Evolutionary conservation across 2,888 invertebrate species (phyloP).

Genomic region (Cephus rjabovi): DNA sequence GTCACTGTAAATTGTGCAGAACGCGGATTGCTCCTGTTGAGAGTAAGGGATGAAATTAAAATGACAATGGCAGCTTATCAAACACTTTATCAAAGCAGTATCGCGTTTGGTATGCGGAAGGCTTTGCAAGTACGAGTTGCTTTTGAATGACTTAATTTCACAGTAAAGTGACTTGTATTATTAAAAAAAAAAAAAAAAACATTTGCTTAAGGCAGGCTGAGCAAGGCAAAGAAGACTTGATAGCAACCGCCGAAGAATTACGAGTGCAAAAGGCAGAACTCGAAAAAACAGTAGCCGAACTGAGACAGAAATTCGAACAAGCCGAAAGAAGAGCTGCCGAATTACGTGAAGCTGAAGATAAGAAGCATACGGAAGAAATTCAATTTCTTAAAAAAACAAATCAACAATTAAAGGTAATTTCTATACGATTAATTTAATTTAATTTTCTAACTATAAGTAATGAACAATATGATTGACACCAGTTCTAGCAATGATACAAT

Average conservation of each 20-base stretch:
- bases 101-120: conserved; percentile 98
- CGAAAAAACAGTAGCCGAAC: conserved; percentile 69
- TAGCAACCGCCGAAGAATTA: conserved; percentile 79
- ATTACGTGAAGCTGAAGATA: conserved; percentile 88
- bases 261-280: conserved; percentile 74
- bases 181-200: not conserved
- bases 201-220: conserved; percentile 72
- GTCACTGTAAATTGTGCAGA: conserved; percentile 98
- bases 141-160: conserved; percentile 3
- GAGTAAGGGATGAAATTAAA: conserved; percentile 94
- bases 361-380: conserved; percentile 92
- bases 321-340: conserved; percentile 86
- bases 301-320: conserved; percentile 83
- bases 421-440: not conserved
- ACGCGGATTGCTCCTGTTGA: conserved; percentile 89
- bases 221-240: conserved; percentile 86
- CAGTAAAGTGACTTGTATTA: not conserved
- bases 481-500: not conserved
- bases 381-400: conserved; percentile 94
- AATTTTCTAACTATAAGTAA: not conserved
- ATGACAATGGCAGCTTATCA: conserved; percentile 98
- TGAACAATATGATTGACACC: no score
- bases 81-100: conserved; percentile 95
- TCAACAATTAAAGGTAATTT: conserved; percentile 85
- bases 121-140: conserved; percentile 79